Conservation (phyloP, 1,140 invertebrate genomes). For the Apis dorsata region DNA sequence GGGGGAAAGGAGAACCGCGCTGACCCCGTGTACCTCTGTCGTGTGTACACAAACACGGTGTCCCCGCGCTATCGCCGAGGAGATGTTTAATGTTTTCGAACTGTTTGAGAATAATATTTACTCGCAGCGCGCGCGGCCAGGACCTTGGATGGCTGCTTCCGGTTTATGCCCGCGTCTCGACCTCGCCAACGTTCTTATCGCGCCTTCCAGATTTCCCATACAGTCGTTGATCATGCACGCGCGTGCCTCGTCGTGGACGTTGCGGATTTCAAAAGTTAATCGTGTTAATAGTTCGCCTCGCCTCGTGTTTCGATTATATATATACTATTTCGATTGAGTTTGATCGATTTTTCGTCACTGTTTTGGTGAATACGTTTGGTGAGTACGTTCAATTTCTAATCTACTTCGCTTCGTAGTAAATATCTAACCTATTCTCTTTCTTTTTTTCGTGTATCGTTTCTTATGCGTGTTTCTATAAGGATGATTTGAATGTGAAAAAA, state of each 20-base stretch:
- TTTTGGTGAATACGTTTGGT: no score
- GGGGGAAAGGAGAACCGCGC: not conserved
- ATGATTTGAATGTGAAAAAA: no score
- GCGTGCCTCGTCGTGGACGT: slow-evolving; percentile 2
- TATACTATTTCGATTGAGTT: not conserved
- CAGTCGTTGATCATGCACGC: slow-evolving; percentile 47
- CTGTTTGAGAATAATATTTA: slow-evolving; percentile 75
- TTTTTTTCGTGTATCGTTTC: no score
- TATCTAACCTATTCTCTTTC: no score
- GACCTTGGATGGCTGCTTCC: slow-evolving; percentile 59
- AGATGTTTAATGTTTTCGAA: slow-evolving; percentile 72
- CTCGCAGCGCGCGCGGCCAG: slow-evolving; percentile 49
- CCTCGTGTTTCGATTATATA: not conserved
- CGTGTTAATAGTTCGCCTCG: not conserved
- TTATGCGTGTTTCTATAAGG: no score
- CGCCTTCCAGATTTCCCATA: slow-evolving; percentile 53
- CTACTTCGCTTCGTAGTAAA: no score
- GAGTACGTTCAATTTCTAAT: no score
- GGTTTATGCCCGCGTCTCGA: slow-evolving; percentile 35
- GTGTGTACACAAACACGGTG: slow-evolving; percentile 60
- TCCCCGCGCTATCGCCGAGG: slow-evolving; percentile 56
- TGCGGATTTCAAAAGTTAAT: slow-evolving; percentile 12
- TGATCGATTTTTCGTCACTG: not conserved
- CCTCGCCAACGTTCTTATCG: slow-evolving; percentile 35
- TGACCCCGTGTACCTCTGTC: slow-evolving; percentile 16